Conservation (phyloP, 2,888 invertebrate genomes). For the Portevinia maculata region DNA sequence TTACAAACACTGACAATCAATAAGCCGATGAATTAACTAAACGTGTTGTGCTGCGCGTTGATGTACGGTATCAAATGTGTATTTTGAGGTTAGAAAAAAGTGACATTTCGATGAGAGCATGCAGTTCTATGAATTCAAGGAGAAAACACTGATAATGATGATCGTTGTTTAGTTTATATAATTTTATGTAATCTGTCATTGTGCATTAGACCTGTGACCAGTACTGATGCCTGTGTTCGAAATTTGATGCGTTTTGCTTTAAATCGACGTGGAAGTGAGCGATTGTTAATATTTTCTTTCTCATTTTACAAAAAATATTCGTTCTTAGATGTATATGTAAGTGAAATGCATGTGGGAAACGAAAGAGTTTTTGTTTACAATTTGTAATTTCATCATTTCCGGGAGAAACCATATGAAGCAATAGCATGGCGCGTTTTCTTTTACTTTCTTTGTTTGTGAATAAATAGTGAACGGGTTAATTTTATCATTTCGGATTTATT, state of each 20-base stretch:
- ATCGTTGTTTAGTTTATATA: too few species aligned
- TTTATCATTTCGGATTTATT: neutral
- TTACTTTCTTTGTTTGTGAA: constrained; percentile 22
- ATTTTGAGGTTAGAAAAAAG: constrained; percentile 32
- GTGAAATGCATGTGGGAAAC: constrained; percentile 3
- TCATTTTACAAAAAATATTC: too few species aligned
- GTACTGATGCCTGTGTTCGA: neutral
- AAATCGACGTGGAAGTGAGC: neutral
- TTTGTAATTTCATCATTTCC: constrained; percentile 47
- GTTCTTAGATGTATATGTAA: too few species aligned
- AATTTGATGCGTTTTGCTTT: too few species aligned
- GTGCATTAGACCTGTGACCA: neutral
- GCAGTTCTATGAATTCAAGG: constrained; percentile 18
- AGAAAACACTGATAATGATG: neutral
- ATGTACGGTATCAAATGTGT: constrained; percentile 15
- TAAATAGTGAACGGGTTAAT: neutral
- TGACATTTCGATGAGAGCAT: constrained; percentile 2
- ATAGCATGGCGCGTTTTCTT: neutral
- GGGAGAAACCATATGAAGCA: constrained; percentile 35
- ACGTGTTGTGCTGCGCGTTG: neutral
- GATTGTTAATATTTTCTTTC: constrained; percentile 7
- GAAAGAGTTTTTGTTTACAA: constrained; percentile 46
- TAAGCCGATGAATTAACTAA: too few species aligned
- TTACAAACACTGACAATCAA: too few species aligned
- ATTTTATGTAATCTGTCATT: neutral